These are phyloP conservation scores for Poeciliopsis presidionis DNA, from an alignment of 2,797 vertebrate genomes.

Conservation along the genomic window DNA sequence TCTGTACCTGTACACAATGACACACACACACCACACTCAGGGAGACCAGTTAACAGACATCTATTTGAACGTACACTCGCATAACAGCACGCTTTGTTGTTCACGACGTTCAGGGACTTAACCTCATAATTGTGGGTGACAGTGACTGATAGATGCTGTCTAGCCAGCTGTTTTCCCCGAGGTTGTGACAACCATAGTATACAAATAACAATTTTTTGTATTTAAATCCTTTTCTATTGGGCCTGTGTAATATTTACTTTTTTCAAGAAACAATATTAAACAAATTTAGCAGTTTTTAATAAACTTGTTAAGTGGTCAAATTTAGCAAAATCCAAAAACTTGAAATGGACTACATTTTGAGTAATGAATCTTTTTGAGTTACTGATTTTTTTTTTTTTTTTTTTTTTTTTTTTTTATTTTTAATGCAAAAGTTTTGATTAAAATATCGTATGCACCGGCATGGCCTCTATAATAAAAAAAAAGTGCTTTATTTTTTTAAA, in stretches of 20 bases:
- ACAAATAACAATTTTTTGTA: background rate
- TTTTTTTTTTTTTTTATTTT: too few species aligned
- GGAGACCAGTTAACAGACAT: background rate
- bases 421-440: background rate
- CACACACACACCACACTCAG: too few species aligned
- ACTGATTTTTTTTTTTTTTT: too few species aligned
- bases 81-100: background rate
- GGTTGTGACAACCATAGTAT: background rate
- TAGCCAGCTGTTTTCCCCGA: background rate
- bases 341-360: background rate
- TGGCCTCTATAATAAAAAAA: background rate
- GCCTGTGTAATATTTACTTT: background rate
- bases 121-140: too few species aligned
- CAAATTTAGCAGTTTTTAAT: too few species aligned
- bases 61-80: background rate
- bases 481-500: background rate
- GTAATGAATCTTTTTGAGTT: background rate
- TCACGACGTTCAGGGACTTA: background rate
- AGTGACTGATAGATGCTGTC: background rate
- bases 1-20: too few species aligned
- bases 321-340: background rate
- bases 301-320: background rate
- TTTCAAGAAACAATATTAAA: background rate
- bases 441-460: background rate
- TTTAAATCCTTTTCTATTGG: background rate